Conservation (phyloP, 30 jellyfish, hydroid and myxozoan species). For the Turritopsis dohrnii region DNA sequence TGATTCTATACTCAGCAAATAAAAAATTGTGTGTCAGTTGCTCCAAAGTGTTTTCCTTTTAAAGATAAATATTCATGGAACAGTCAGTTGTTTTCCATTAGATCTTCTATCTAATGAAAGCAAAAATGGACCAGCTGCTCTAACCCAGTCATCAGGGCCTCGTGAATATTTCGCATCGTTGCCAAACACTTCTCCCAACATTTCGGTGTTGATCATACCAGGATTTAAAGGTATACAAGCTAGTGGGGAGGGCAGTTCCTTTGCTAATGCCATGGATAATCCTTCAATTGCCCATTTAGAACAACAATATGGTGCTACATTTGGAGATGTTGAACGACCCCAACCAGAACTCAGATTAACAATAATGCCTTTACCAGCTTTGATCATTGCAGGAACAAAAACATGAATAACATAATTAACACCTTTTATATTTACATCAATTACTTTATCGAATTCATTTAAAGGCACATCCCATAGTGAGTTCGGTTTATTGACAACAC, state of each 20-base stretch:
- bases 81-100: constrained; percentile 63
- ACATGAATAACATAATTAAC: constrained; percentile 51
- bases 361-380: constrained; percentile 60
- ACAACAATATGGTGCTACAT: constrained; percentile 85
- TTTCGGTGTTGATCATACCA: constrained; percentile 60
- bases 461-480: constrained; percentile 51
- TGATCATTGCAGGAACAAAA: constrained; percentile 62
- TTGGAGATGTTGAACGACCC: constrained; percentile 59
- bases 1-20: background rate
- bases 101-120: constrained; percentile 43
- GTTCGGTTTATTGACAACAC: constrained; percentile 23
- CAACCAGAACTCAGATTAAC: constrained; percentile 66
- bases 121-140: constrained; percentile 53
- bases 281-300: constrained; percentile 86
- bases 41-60: too few species aligned
- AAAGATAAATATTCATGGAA: background rate
- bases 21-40: too few species aligned
- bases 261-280: constrained; percentile 55
- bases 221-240: constrained; percentile 78
- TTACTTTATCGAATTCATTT: constrained; percentile 50
- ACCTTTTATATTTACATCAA: constrained; percentile 71
- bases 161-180: constrained; percentile 26
- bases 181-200: constrained; percentile 57
- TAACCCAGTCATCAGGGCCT: constrained; percentile 65
- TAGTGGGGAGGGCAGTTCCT: constrained; percentile 77